These are phyloP conservation scores for Trichoplusia ni DNA, from an alignment of 1,140 invertebrate species.

Conservation along the genomic window DNA sequence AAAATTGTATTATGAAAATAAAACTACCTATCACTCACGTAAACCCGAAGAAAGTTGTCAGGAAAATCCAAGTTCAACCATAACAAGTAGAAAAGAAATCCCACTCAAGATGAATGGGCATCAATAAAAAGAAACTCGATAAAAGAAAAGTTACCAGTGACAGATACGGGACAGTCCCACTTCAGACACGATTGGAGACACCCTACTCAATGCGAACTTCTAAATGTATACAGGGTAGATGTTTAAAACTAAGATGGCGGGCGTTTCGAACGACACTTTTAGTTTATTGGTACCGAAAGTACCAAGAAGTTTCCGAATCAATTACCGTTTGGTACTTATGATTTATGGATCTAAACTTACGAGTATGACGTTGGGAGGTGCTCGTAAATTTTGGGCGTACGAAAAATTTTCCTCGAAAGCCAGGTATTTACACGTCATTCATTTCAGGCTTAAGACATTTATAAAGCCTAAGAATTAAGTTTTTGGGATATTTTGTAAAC, in stretches of 20 bases:
- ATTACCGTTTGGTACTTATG: constrained; percentile 30
- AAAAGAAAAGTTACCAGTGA: constrained; percentile 35
- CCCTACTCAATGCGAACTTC: constrained; percentile 34
- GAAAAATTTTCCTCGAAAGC: not conserved
- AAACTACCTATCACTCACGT: not conserved
- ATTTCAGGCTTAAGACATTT: not conserved
- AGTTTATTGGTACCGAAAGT: constrained; percentile 34
- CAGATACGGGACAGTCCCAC: constrained; percentile 32
- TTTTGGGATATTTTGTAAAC: not conserved
- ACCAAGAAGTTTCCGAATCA: constrained; percentile 31
- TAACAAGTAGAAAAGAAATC: constrained; percentile 22
- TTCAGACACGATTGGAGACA: constrained; percentile 27
- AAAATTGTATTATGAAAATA: constrained; percentile 6
- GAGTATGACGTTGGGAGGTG: not conserved
- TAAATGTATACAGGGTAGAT: constrained; percentile 31
- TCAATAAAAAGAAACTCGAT: constrained; percentile 35
- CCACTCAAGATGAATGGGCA: constrained; percentile 8
- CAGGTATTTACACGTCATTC: not conserved
- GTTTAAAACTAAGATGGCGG: constrained; percentile 35
- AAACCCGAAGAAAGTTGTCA: not conserved
- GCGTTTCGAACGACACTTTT: constrained; percentile 23
- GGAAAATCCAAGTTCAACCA: not conserved
- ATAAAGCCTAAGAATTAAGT: not conserved
- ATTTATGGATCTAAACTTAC: constrained; percentile 22
- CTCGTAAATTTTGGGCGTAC: not conserved